These are phyloP conservation scores for Fragum whitleyi DNA, from an alignment of 2,888 invertebrate species.

Conservation along the genomic window DNA sequence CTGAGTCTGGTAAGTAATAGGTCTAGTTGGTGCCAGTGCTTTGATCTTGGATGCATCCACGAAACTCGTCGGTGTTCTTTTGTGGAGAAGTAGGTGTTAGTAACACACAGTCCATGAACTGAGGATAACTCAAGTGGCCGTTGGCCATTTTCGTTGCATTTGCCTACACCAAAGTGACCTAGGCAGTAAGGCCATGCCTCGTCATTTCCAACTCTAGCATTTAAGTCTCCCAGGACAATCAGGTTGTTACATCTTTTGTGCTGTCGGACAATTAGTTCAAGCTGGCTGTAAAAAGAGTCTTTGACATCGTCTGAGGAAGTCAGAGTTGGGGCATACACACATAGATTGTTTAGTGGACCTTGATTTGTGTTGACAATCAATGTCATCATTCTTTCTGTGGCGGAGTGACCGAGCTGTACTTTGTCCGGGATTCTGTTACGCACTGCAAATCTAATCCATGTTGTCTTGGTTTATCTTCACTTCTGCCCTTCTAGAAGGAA, in stretches of 20 bases:
- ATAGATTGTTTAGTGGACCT: not conserved
- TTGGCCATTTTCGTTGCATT: slow-evolving; percentile 5
- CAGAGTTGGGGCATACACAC: not conserved
- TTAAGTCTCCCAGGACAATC: slow-evolving; percentile 7
- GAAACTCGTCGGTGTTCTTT: slow-evolving; percentile 19
- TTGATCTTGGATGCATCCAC: slow-evolving; percentile 33
- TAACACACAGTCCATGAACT: slow-evolving; percentile 8
- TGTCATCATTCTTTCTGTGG: not conserved
- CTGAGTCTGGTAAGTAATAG: slow-evolving; percentile 2
- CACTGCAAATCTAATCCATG: slow-evolving; percentile 16
- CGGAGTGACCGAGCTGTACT: not conserved
- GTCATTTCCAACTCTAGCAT: slow-evolving; percentile 4
- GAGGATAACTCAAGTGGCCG: slow-evolving; percentile 2
- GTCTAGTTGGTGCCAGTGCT: slow-evolving; percentile 27
- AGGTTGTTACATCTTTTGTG: not conserved
- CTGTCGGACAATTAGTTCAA: not conserved
- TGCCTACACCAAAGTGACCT: slow-evolving; percentile 8
- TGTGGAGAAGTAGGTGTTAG: slow-evolving; percentile 30
- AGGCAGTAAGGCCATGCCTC: slow-evolving; percentile 13
- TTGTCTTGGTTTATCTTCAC: not conserved
- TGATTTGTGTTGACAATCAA: not conserved
- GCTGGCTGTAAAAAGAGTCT: not conserved
- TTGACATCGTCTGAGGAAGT: not conserved
- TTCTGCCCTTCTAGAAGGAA: not conserved
- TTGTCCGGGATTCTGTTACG: not conserved